A percentile compares a stretch with the other conserved stretches of the same genome.
phyloP scores from a whole-genome alignment of 2,888 invertebrate genomes.

The Dicroscelio sp. region DNA sequence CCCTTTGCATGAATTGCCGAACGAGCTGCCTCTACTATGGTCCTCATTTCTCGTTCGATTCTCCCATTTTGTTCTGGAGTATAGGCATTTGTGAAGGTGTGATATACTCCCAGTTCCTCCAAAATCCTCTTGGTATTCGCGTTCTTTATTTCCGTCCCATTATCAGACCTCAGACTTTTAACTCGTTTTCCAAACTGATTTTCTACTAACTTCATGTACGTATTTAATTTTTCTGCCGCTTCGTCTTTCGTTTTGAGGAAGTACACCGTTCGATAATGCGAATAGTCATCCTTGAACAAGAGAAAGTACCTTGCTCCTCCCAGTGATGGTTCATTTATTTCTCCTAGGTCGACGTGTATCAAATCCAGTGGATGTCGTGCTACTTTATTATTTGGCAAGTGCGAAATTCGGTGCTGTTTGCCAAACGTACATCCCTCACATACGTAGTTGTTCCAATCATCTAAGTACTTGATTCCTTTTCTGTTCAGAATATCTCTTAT shows the following conservation, averaged over 20 bases:
- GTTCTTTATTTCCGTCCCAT: background rate
- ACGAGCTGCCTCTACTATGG: background rate
- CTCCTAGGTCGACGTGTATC: background rate
- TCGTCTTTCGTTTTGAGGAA: too few species aligned
- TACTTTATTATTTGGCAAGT: background rate
- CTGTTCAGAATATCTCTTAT: background rate
- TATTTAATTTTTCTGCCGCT: background rate
- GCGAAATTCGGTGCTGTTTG: constrained; percentile 46
- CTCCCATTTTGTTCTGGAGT: background rate
- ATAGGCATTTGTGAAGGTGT: background rate
- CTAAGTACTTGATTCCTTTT: background rate
- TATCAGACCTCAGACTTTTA: background rate
- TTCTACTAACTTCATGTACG: background rate
- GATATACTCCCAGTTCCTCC: background rate
- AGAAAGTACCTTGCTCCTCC: too few species aligned
- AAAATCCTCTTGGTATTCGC: background rate
- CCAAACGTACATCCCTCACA: too few species aligned
- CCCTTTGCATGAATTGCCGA: background rate
- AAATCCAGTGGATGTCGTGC: background rate
- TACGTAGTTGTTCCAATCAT: too few species aligned
- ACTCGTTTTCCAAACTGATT: background rate
- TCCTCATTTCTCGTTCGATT: background rate
- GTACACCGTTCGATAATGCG: background rate
- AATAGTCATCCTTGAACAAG: background rate
- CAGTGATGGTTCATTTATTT: background rate